Evolutionary conservation across 2,888 invertebrate genomes (phyloP).

Genomic region (Hydroisotoma schaefferi): DNA sequence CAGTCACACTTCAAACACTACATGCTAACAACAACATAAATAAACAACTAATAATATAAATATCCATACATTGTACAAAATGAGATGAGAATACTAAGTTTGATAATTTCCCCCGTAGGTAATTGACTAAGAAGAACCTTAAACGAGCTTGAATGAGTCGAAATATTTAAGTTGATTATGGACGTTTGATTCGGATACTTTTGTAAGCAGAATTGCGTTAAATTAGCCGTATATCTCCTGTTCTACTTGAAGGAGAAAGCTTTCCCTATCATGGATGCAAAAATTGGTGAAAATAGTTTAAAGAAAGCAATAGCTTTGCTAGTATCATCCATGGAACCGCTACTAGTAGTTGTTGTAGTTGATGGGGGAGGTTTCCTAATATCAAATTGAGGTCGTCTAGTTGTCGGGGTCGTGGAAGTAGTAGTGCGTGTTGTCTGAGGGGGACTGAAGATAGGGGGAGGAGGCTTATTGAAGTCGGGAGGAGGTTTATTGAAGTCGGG

Average conservation of each 20-base stretch:
- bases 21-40: too few relatives aligned
- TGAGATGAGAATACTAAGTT: too few relatives aligned
- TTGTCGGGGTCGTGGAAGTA: constrained; percentile 30
- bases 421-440: constrained; percentile 18
- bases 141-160: too few relatives aligned
- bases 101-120: too few relatives aligned
- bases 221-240: too few relatives aligned
- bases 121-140: too few relatives aligned
- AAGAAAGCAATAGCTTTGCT: constrained; percentile 46
- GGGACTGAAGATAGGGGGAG: constrained; percentile 22
- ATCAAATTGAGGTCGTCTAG: constrained; percentile 21
- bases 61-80: too few relatives aligned
- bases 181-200: background rate
- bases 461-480: constrained; percentile 10
- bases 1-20: too few relatives aligned
- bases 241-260: constrained; percentile 42
- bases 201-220: background rate
- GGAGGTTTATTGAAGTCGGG: constrained; percentile 19
- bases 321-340: constrained; percentile 35
- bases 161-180: background rate
- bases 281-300: constrained; percentile 46
- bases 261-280: constrained; percentile 47
- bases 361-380: constrained; percentile 22
- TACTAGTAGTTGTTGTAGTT: constrained; percentile 19
- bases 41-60: too few relatives aligned